Evolutionary conservation across 2,113 vertebrate species (phyloP).

Genomic region (Nothobranchius furzeri): DNA sequence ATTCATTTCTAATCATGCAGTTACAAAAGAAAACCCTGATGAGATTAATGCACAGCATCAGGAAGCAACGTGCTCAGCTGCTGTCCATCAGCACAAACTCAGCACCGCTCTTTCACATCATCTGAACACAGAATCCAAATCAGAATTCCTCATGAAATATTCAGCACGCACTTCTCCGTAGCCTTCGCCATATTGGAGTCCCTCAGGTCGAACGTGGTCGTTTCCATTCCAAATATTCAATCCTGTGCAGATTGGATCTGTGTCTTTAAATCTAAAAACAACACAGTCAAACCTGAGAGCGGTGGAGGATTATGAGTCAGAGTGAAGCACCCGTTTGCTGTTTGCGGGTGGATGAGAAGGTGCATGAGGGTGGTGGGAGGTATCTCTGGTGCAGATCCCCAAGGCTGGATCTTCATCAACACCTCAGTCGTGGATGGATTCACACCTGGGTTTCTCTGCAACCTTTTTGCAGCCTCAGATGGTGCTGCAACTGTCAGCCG

Average conservation of each 20-base stretch:
- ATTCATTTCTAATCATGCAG: not conserved
- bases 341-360: slow-evolving; percentile 13
- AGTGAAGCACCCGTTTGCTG: not conserved
- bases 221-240: not conserved
- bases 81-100: slow-evolving; percentile 7
- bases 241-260: slow-evolving; percentile 11
- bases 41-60: not conserved
- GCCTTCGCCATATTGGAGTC: slow-evolving; percentile 1
- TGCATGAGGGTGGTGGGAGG: slow-evolving; percentile 28
- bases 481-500: slow-evolving; percentile 46
- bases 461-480: slow-evolving; percentile 55
- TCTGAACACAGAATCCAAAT: slow-evolving; percentile 32
- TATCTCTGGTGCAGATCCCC: slow-evolving; percentile 43
- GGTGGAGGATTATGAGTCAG: slow-evolving; percentile 33
- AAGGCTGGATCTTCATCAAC: slow-evolving; percentile 73
- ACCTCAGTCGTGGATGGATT: slow-evolving; percentile 60
- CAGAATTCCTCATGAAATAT: slow-evolving; percentile 22
- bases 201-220: not conserved
- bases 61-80: not conserved
- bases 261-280: slow-evolving; percentile 17
- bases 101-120: slow-evolving; percentile 1
- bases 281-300: slow-evolving; percentile 12
- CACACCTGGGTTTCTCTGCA: slow-evolving; percentile 71
- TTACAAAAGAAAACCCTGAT: not conserved
- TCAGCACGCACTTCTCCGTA: slow-evolving; percentile 6